These are phyloP conservation scores for Phrynocephalus versicolor DNA, from an alignment of 2,113 vertebrate species.

Conservation along the genomic window DNA sequence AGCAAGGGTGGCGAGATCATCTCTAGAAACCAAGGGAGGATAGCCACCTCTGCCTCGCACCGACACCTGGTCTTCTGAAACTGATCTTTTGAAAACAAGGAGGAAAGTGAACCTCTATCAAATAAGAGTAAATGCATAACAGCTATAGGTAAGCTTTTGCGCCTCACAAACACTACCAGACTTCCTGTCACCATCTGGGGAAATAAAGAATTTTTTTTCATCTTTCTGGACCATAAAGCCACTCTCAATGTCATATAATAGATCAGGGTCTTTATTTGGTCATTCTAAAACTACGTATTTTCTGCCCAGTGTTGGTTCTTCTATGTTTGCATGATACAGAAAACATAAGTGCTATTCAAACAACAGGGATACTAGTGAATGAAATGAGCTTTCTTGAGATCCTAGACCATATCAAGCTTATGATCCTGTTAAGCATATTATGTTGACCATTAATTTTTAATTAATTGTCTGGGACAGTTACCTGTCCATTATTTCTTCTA, in stretches of 20 bases:
- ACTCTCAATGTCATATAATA: neutral
- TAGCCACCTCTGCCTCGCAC: too few relatives aligned
- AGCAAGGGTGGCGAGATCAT: too few relatives aligned
- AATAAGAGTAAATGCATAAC: too few relatives aligned
- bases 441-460: constrained; percentile 8
- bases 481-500: neutral
- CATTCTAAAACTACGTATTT: neutral
- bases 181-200: neutral
- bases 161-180: too few relatives aligned
- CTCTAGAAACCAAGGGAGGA: too few relatives aligned
- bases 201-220: neutral
- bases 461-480: constrained; percentile 21
- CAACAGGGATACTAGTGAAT: neutral
- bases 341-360: neutral
- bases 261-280: neutral
- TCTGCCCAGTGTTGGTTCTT: neutral
- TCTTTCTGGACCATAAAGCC: neutral
- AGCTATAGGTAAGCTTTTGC: too few relatives aligned
- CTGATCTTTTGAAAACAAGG: too few relatives aligned
- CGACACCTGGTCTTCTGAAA: too few relatives aligned
- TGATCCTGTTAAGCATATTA: fast-evolving
- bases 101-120: too few relatives aligned
- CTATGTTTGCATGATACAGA: neutral
- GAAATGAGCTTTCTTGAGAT: neutral
- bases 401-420: neutral